These are phyloP conservation scores for Heliopora coerulea DNA, from an alignment of 92 coral and sea anemone genomes.

Conservation along the genomic window DNA sequence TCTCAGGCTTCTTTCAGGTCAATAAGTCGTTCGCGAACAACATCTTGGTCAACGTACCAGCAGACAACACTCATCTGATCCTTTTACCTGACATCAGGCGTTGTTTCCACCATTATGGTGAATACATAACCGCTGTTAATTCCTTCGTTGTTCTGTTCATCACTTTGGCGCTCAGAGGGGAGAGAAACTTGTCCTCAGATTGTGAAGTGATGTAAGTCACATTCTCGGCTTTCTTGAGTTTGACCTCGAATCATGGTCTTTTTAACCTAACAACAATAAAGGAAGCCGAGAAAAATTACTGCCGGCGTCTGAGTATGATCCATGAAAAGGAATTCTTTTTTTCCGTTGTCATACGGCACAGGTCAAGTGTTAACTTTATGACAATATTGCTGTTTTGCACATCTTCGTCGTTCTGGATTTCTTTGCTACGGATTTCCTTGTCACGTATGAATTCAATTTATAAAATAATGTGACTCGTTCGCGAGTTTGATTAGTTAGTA, in stretches of 20 bases:
- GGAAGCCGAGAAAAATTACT: neutral
- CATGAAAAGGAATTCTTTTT: constrained; percentile 4
- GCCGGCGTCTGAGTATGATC: neutral
- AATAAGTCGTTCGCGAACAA: no score
- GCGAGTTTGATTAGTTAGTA: no score
- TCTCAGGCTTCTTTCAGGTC: no score
- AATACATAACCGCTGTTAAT: neutral
- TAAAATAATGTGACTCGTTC: no score
- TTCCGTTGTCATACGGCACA: neutral
- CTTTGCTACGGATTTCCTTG: constrained; percentile 1
- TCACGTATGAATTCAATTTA: no score
- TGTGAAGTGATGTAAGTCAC: constrained; percentile 7
- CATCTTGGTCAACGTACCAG: no score
- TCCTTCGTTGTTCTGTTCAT: neutral
- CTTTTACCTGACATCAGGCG: neutral
- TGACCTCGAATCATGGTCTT: neutral
- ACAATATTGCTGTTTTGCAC: neutral
- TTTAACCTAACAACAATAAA: neutral
- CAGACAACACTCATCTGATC: no score
- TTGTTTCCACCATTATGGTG: neutral
- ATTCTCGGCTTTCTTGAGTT: constrained; percentile 1
- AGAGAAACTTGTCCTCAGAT: neutral
- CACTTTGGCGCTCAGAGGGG: neutral
- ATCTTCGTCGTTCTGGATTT: constrained; percentile 7
- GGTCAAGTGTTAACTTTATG: constrained; percentile 3